Conservation (phyloP, 2,888 invertebrate genomes). For the Galerucella pusilla region DNA sequence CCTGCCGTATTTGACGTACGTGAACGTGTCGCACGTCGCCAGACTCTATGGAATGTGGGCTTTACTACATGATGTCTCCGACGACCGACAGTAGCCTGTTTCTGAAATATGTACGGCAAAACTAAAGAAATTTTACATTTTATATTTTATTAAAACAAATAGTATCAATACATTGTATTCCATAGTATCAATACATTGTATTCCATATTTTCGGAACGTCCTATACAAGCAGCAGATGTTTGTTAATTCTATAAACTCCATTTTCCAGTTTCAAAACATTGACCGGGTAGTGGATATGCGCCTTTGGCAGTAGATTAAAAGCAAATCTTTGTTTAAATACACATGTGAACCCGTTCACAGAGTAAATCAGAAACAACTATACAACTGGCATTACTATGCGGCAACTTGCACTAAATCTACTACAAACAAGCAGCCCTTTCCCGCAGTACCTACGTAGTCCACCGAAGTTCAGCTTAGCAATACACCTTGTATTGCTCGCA, state of each 20-base stretch:
- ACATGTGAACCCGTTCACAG: conserved; percentile 49
- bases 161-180: too few relatives aligned
- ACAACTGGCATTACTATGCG: conserved; percentile 44
- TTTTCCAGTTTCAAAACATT: neutral
- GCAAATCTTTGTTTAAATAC: conserved; percentile 55
- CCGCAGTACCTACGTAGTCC: conserved; percentile 42
- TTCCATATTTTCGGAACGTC: neutral
- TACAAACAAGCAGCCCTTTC: conserved; percentile 54
- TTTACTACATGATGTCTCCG: too few relatives aligned
- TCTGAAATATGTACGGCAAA: too few relatives aligned
- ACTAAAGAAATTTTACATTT: neutral
- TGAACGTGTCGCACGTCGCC: too few relatives aligned
- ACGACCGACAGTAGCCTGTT: too few relatives aligned
- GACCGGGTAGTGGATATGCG: neutral
- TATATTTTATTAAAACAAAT: neutral
- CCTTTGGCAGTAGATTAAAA: conserved; percentile 51
- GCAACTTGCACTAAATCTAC: conserved; percentile 49
- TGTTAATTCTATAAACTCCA: neutral
- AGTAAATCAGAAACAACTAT: conserved; percentile 50
- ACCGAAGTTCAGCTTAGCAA: conserved; percentile 27
- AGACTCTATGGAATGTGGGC: too few relatives aligned
- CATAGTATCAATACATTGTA: neutral
- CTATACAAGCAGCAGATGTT: neutral
- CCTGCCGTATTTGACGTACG: too few relatives aligned
- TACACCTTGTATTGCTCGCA: conserved; percentile 36